phyloP scores from a whole-genome alignment of 2,113 vertebrate species.

The Todiramphus chloris region DNA sequence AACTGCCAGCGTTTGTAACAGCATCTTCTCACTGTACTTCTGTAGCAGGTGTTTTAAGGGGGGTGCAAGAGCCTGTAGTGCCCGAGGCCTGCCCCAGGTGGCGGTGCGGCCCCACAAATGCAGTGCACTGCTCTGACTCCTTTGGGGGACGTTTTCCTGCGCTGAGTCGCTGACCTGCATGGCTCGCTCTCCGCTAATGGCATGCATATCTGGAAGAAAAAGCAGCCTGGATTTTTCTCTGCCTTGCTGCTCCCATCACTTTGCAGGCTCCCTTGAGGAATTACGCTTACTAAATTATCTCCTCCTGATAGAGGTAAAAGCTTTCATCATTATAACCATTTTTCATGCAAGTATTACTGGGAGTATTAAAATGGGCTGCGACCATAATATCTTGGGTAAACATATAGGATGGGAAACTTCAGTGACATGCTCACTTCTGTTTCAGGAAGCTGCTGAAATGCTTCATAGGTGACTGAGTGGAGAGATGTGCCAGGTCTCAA shows the following conservation, averaged over 20 bases:
- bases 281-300: background rate
- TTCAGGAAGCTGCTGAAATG: background rate
- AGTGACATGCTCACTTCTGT: background rate
- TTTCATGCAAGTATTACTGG: background rate
- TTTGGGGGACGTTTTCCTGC: background rate
- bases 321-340: background rate
- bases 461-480: background rate
- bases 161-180: background rate
- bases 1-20: background rate
- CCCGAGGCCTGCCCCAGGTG: background rate
- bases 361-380: background rate
- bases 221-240: background rate
- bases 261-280: background rate
- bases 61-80: background rate
- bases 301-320: background rate
- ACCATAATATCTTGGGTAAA: background rate
- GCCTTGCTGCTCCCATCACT: background rate
- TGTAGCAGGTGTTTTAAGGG: background rate
- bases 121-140: accelerated
- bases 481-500: background rate
- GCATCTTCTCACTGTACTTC: background rate
- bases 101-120: background rate
- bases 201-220: background rate
- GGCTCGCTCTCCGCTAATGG: background rate
- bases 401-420: background rate